A percentile compares a stretch with the other conserved stretches of the same genome.
phyloP scores from a whole-genome alignment of 2,113 vertebrate species.

The Cyanoliseus patagonus region DNA sequence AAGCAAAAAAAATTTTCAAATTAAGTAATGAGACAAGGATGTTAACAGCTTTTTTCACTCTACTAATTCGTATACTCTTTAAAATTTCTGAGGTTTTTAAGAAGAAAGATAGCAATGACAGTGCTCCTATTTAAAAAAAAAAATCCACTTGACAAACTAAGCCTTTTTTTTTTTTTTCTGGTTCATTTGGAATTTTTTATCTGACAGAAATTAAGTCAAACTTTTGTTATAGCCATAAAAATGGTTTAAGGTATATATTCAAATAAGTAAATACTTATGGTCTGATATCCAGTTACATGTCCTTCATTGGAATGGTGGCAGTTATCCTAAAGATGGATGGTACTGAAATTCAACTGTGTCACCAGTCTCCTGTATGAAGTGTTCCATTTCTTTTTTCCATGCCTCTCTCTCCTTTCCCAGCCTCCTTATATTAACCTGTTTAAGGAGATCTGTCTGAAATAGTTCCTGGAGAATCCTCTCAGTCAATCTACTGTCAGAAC shows the following conservation, averaged over 20 bases:
- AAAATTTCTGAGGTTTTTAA: conserved; percentile 55
- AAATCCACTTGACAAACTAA: conserved; percentile 55
- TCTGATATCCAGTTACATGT: accelerated
- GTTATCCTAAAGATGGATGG: not conserved
- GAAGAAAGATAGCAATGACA: conserved; percentile 64
- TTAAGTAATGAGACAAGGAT: conserved; percentile 72
- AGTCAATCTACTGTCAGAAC: not conserved
- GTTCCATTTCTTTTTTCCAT: not conserved
- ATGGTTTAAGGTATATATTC: not conserved
- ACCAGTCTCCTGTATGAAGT: not conserved
- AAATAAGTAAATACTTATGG: not conserved
- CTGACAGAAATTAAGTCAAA: not conserved
- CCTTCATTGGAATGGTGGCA: not conserved
- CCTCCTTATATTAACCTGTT: not conserved
- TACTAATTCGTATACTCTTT: conserved; percentile 52
- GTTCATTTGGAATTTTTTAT: conserved; percentile 3
- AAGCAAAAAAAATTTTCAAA: conserved; percentile 76
- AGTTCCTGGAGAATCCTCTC: not conserved
- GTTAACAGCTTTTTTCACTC: conserved; percentile 69
- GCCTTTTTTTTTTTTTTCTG: not conserved
- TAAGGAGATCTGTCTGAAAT: not conserved
- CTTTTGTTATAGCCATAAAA: not conserved
- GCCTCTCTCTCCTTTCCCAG: not conserved
- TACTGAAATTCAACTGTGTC: not conserved
- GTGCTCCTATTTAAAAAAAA: conserved; percentile 66